These are phyloP conservation scores for Acleris laterana DNA, from an alignment of 2,888 invertebrate species.

Conservation along the genomic window DNA sequence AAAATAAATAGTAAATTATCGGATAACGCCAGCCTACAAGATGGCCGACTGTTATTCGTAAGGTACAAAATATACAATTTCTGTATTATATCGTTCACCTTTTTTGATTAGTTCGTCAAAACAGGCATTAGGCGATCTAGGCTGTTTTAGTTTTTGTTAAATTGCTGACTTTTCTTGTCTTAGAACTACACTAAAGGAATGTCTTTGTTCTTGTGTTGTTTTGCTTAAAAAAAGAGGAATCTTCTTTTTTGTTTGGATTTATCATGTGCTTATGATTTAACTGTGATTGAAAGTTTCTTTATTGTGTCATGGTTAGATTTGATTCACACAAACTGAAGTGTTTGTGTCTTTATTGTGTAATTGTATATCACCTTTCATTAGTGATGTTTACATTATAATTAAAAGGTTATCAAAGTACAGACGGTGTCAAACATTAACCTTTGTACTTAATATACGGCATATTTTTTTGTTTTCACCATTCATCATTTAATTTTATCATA, in stretches of 20 bases:
- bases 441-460: neutral
- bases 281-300: neutral
- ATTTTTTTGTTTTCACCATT: neutral
- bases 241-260: slow-evolving; percentile 15
- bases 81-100: slow-evolving; percentile 50
- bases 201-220: slow-evolving; percentile 66
- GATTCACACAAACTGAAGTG: neutral
- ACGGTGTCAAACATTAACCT: too few species aligned
- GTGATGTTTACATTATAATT: slow-evolving; percentile 7
- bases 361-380: neutral
- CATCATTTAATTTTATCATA: slow-evolving; percentile 1
- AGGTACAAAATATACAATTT: slow-evolving; percentile 75
- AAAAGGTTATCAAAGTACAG: slow-evolving; percentile 2
- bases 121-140: slow-evolving; percentile 13
- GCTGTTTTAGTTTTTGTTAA: slow-evolving; percentile 44
- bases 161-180: slow-evolving; percentile 40
- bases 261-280: slow-evolving; percentile 4
- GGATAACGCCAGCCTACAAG: slow-evolving; percentile 83
- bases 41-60: slow-evolving; percentile 84
- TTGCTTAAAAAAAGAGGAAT: slow-evolving; percentile 17
- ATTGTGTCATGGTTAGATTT: neutral
- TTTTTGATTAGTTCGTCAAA: slow-evolving; percentile 44
- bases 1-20: slow-evolving; percentile 69
- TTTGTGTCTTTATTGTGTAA: neutral
- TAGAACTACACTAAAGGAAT: slow-evolving; percentile 43